phyloP scores from a whole-genome alignment of 1,140 invertebrate genomes.

The Tachypleus tridentatus region DNA sequence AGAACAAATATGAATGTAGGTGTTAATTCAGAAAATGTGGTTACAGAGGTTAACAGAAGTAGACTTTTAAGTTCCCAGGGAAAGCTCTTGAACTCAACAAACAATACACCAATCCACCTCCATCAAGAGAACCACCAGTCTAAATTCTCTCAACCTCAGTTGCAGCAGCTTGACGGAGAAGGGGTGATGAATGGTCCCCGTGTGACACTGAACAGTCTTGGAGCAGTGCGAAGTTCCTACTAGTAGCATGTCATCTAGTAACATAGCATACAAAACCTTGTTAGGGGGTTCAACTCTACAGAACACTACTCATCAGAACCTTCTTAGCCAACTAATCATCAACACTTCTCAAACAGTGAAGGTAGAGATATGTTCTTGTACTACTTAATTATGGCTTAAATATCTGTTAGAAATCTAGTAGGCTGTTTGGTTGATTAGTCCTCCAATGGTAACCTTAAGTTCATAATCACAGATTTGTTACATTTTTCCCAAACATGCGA shows the following conservation, averaged over 20 bases:
- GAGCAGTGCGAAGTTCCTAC: slow-evolving; percentile 7
- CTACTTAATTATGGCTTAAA: no score
- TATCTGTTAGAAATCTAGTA: no score
- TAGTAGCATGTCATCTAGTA: slow-evolving; percentile 11
- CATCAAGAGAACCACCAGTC: no score
- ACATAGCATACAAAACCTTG: slow-evolving; percentile 14
- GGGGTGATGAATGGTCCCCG: slow-evolving; percentile 32
- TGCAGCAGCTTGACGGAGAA: slow-evolving; percentile 13
- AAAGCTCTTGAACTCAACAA: slow-evolving; percentile 11
- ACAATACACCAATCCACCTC: background rate
- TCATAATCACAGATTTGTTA: no score
- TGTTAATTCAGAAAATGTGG: slow-evolving; percentile 14
- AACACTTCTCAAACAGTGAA: no score
- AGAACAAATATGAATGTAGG: slow-evolving; percentile 18
- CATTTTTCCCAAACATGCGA: no score
- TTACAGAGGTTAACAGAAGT: slow-evolving; percentile 14
- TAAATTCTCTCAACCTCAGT: background rate
- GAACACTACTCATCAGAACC: slow-evolving; percentile 17
- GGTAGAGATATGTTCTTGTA: no score
- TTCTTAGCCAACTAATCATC: slow-evolving; percentile 11
- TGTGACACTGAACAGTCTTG: slow-evolving; percentile 22
- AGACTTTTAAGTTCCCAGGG: slow-evolving; percentile 10
- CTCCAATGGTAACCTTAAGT: no score
- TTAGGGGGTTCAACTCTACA: slow-evolving; percentile 5
- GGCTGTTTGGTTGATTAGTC: no score